Evolutionary conservation across 2,888 invertebrate species (phyloP).

Genomic region (Tiliacea aurago): DNA sequence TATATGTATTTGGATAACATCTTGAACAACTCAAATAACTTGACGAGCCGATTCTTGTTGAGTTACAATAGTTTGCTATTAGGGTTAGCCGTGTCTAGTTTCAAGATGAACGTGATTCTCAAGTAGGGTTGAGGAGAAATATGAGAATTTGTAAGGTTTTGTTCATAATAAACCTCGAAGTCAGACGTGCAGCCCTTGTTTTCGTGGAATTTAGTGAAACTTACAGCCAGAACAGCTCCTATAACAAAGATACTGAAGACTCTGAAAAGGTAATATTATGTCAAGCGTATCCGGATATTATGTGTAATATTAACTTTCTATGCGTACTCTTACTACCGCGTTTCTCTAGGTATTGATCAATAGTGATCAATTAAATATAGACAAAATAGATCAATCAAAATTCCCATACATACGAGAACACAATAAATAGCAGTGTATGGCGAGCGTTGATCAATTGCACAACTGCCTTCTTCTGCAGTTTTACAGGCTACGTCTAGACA

Average conservation of each 20-base stretch:
- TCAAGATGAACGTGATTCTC: conserved; percentile 47
- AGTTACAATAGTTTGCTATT: conserved; percentile 59
- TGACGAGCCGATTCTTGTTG: conserved; percentile 50
- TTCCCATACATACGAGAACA: no score
- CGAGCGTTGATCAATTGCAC: not conserved
- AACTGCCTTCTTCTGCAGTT: not conserved
- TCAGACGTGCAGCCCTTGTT: conserved; percentile 10
- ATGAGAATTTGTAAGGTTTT: conserved; percentile 46
- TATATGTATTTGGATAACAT: conserved; percentile 66
- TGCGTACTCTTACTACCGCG: not conserved
- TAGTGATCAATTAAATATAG: no score
- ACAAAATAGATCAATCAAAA: no score
- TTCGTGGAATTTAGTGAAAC: not conserved
- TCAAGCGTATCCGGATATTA: not conserved
- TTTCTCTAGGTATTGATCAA: not conserved
- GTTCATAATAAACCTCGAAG: not conserved
- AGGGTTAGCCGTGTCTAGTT: conserved; percentile 51
- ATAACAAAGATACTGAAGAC: not conserved
- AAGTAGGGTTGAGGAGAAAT: conserved; percentile 32
- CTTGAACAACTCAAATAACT: conserved; percentile 71
- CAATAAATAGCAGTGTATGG: no score
- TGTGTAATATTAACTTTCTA: not conserved
- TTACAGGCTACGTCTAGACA: not conserved
- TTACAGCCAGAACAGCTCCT: not conserved
- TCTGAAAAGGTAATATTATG: conserved; percentile 1